Conservation (phyloP, 2,888 invertebrate genomes). For the Caenorhabditis sp. region DNA sequence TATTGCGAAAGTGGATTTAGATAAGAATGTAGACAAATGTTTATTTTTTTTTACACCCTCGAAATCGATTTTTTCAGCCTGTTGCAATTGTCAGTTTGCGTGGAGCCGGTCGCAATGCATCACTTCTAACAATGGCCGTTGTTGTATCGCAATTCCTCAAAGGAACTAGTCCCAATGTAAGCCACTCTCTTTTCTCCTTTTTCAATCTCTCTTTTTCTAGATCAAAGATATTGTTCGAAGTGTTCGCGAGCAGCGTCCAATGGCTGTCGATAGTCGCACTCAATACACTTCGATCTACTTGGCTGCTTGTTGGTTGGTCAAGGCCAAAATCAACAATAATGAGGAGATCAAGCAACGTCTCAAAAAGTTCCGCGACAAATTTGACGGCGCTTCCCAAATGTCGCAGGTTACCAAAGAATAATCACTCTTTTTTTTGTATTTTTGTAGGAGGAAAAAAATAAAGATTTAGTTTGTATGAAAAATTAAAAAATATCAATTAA, state of each 20-base stretch:
- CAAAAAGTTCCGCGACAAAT: constrained; percentile 4
- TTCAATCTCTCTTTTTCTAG: constrained; percentile 1
- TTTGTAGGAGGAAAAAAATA: too few relatives aligned
- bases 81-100: constrained; percentile 13
- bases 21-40: background rate
- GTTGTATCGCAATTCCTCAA: constrained; percentile 16
- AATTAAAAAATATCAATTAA: constrained; percentile 16
- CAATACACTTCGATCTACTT: constrained; percentile 27
- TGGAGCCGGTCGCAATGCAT: constrained; percentile 31
- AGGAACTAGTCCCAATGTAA: constrained; percentile 11
- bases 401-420: too few relatives aligned
- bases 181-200: background rate
- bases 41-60: too few relatives aligned
- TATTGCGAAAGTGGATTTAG: constrained; percentile 3
- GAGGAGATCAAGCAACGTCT: background rate
- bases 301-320: constrained; percentile 30
- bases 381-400: background rate
- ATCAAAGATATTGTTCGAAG: constrained; percentile 28
- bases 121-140: constrained; percentile 21
- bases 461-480: too few relatives aligned
- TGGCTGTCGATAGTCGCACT: constrained; percentile 20
- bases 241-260: constrained; percentile 37
- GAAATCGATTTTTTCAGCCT: constrained; percentile 4
- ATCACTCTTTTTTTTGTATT: too few relatives aligned
- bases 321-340: constrained; percentile 10